Percentiles rank a stretch among this genome's conserved stretches.
Conservation (phyloP, 1,140 invertebrate species). For the Manduca sexta region DNA sequence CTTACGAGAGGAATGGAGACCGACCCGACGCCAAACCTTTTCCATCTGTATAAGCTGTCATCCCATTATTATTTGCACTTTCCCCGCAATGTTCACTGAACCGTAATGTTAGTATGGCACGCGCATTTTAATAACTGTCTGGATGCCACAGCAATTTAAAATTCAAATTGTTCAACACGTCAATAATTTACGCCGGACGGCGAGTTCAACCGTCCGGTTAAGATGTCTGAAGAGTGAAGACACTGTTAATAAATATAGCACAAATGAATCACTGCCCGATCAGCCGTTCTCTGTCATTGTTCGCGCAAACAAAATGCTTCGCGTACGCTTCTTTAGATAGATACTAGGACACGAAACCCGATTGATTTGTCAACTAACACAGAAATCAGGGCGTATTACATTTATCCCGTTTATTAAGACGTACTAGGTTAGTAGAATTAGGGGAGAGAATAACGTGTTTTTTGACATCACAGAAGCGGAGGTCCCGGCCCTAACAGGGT, state of each 20-base stretch:
- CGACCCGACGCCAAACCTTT: slow-evolving; percentile 73
- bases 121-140: not conserved
- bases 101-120: not conserved
- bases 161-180: not conserved
- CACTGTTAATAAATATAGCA: slow-evolving; percentile 16
- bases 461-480: slow-evolving; percentile 65
- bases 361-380: slow-evolving; percentile 9
- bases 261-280: slow-evolving; percentile 32
- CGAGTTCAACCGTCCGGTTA: slow-evolving; percentile 1
- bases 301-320: slow-evolving; percentile 18
- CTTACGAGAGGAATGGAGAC: slow-evolving; percentile 72
- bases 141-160: not conserved
- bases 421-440: slow-evolving; percentile 66
- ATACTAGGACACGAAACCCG: not conserved
- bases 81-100: not conserved
- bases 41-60: slow-evolving; percentile 70
- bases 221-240: slow-evolving; percentile 11
- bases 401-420: slow-evolving; percentile 57
- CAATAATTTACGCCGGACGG: not conserved
- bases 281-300: slow-evolving; percentile 58
- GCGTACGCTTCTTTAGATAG: not conserved
- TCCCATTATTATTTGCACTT: slow-evolving; percentile 57
- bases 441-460: slow-evolving; percentile 68
- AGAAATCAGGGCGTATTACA: slow-evolving; percentile 40
- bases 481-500: slow-evolving; percentile 63